These are phyloP conservation scores for Erythrolamprus reginae DNA, from an alignment of 2,113 vertebrate species.

Conservation along the genomic window DNA sequence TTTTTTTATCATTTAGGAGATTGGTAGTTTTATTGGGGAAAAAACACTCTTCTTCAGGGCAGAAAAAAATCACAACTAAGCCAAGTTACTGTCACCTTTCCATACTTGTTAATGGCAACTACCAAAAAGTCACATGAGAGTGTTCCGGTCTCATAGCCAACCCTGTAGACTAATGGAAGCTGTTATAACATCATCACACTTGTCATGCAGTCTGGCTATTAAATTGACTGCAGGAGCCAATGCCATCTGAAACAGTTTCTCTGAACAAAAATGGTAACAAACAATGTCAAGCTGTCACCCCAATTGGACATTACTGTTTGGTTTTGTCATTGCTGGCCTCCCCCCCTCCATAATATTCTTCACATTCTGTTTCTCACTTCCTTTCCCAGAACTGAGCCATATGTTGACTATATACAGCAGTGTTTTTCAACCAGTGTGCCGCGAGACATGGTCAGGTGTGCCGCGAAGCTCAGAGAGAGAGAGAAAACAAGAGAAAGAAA, in stretches of 20 bases:
- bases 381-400: not conserved
- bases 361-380: not conserved
- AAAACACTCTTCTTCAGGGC: not conserved
- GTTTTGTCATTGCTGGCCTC: not conserved
- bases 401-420: not conserved
- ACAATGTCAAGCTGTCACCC: not conserved
- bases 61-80: conserved; percentile 16
- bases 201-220: conserved; percentile 10
- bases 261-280: conserved; percentile 6
- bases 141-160: not conserved
- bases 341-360: not conserved
- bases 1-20: conserved; percentile 1
- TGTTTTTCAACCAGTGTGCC: no score
- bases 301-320: not conserved
- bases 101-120: conserved; percentile 8
- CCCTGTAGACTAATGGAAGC: not conserved
- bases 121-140: not conserved
- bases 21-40: not conserved
- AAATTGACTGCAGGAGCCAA: conserved; percentile 23
- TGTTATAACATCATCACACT: conserved; percentile 25
- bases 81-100: conserved; percentile 22
- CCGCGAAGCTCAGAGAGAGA: no score
- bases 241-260: conserved; percentile 27
- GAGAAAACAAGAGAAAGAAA: no score
- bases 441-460: no score